Conservation (phyloP, 2,113 vertebrate genomes). For the Anarhynchus alexandrinus region DNA sequence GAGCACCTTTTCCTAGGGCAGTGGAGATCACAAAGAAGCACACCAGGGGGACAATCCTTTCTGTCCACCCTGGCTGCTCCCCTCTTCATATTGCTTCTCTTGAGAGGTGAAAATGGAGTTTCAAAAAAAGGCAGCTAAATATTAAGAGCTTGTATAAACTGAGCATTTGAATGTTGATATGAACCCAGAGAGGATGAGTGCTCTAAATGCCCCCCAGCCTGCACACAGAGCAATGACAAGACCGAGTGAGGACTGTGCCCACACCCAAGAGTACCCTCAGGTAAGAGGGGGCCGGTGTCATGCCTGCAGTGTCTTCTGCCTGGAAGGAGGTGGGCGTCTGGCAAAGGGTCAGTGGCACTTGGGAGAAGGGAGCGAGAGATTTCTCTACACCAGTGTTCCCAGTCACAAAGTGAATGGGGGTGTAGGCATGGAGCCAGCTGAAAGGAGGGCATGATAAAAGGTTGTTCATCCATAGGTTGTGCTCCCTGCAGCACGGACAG, state of each 20-base stretch:
- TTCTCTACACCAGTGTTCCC: background rate
- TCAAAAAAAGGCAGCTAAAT: background rate
- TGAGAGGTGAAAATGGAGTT: background rate
- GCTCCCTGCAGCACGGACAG: background rate
- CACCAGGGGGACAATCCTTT: background rate
- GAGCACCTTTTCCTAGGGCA: background rate
- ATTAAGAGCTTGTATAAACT: background rate
- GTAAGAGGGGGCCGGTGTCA: background rate
- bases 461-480: background rate
- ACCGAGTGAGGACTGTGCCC: fast-evolving
- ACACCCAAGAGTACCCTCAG: background rate
- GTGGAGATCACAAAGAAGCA: background rate
- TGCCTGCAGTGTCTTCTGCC: background rate
- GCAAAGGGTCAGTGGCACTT: background rate
- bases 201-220: background rate
- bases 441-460: background rate
- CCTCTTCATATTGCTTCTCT: background rate
- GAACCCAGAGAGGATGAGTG: background rate
- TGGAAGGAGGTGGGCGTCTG: background rate
- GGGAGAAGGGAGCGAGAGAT: background rate
- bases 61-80: background rate
- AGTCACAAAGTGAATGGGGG: background rate
- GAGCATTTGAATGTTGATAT: background rate
- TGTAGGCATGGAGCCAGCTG: background rate
- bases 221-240: fast-evolving